Conservation (phyloP, 2,113 vertebrate species). For the Lampris megalopsis region DNA sequence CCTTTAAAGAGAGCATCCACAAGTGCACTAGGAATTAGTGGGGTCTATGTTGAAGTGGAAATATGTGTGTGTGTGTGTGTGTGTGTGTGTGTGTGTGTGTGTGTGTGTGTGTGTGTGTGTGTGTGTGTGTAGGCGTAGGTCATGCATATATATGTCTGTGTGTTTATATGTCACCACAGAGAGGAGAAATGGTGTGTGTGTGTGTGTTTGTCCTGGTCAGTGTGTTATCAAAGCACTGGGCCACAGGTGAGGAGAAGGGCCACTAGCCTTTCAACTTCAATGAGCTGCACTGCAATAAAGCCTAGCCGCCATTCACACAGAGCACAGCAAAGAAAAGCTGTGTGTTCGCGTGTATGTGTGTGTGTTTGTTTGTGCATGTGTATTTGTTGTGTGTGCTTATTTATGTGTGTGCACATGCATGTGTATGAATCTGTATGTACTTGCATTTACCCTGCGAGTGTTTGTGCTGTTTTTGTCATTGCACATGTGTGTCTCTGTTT, state of each 20-base stretch:
- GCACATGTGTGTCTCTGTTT: too few relatives aligned
- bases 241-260: conserved; percentile 70
- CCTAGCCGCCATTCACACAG: conserved; percentile 60
- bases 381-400: conserved; percentile 5
- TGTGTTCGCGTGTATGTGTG: not conserved
- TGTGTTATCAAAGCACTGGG: conserved; percentile 71
- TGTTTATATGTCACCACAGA: conserved; percentile 4
- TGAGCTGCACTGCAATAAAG: conserved; percentile 61
- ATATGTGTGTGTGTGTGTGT: conserved; percentile 22
- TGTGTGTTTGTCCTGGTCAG: conserved; percentile 34
- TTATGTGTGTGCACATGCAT: not conserved
- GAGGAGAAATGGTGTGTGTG: not conserved
- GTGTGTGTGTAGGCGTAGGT: conserved; percentile 1
- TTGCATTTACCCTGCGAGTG: not conserved
- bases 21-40: conserved; percentile 16
- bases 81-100: conserved; percentile 10
- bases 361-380: conserved; percentile 7
- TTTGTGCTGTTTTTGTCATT: not conserved
- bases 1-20: conserved; percentile 17
- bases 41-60: conserved; percentile 70
- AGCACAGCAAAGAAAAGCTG: conserved; percentile 50
- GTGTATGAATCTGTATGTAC: not conserved
- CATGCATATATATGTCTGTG: conserved; percentile 21
- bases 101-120: conserved; percentile 5
- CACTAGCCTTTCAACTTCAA: conserved; percentile 80